Base-by-base conservation (phyloP, 2,888 invertebrate species). In the Thelaira solivaga region DNA sequence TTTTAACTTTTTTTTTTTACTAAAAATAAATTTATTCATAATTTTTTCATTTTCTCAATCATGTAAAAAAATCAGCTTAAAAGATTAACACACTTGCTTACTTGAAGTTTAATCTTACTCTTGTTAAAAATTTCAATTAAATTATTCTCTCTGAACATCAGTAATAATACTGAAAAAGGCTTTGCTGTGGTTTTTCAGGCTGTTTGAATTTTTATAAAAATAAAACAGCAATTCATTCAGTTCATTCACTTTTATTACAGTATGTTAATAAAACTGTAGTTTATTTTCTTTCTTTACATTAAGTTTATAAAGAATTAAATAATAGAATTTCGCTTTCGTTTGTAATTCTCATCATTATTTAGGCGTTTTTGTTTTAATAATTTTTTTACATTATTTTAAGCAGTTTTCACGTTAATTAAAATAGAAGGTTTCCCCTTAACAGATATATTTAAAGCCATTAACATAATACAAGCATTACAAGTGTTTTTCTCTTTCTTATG, bases 241-340 rank as follows among this genome's bases (percentile, higher is more conserved):
- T 61, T 67, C 31, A 65, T 53, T 65, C 29, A 41, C 65, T 61
- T 67, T 34, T 43, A 13, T 41, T 26, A 13, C n/a, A n/a, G n/a
- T n/a, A n/a, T n/a, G n/a, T n/a, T n/a, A 16, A n/a, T 1, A n/a
- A 4, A 36, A 2, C 8, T 16, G 13, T 2, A 45, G 13, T 22
- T 59, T 59, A 29, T 41, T n/a, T 43, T 16, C 4, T 11, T 8
- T 8, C 20, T 55, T 43, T 26, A n/a, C 31, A 57, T 72, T 18
- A 68, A 62, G 62, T n/a, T 36, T 64, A 0, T 3, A 67, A 65
- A 61, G 26, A 86, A 86, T 86, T 86, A 84, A 86, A 86, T 86
- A 86, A 86, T 84, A 86, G 83, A 86, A 85, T 86, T 86, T 86
- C 85, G 83, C 86, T 86, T 86, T 86, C 86, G 80, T 86, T 86